Base-by-base conservation (phyloP, 2,888 invertebrate species). In the Strigamia maritima region DNA sequence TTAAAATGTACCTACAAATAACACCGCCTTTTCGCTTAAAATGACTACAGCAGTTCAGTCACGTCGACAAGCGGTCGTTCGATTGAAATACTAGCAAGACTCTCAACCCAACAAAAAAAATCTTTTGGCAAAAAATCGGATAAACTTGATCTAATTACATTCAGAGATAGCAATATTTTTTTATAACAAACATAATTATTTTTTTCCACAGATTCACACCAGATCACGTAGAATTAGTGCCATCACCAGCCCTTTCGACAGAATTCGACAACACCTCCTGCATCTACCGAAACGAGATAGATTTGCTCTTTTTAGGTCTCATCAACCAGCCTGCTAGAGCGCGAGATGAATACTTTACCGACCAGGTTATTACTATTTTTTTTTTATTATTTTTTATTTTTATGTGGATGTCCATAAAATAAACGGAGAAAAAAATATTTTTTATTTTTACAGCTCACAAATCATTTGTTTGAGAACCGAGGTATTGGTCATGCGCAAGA, bases 311-410 rank as follows among this genome's bases (percentile, higher is more conserved):
- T 44, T 94, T 95, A 93, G 95, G 95, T 54, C 87, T 95, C 81
- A 93, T 94, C 92, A 95, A 96, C 86, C 95, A 95, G 88, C 94
- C 95, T 24, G 94, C 95, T 0, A 95, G 95, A 86, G 94, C 95
- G 84, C 95, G 95, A 94, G 95, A 96, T 85, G 95, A 95, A 85
- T 95, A 95, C 0, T 94, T 96, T 82, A 95, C 95, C 0, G 89
- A 91, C 82, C 93, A 92, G 87, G 94, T 94, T 87, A 90, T 91
- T 19, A 28, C 40, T 3, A 8, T 24, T 28, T 49, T 3, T 38
- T 24, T 28, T 49, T 70, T 22, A 19, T 19, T 14, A 10, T 2
- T 70, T 70, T 19, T 70, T n/a, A n/a, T n/a, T n/a, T n/a, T n/a
- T n/a, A n/a, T n/a, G n/a, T n/a, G n/a, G n/a, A 16, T 10, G 6